Conservation (phyloP, 2,797 vertebrate species). For the Trachops cirrhosus region DNA sequence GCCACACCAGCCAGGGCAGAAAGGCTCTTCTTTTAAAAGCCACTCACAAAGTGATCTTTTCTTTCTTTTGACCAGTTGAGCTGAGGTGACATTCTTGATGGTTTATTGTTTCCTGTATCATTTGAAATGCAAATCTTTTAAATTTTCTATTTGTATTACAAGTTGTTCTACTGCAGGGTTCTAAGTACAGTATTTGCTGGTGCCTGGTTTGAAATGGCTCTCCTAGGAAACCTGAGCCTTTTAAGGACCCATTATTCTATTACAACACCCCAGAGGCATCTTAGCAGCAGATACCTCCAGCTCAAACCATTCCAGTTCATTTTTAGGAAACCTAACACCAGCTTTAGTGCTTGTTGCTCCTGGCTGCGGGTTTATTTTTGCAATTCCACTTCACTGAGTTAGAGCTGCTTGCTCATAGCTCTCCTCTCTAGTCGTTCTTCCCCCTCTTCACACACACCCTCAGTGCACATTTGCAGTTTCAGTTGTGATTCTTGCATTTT, state of each 20-base stretch:
- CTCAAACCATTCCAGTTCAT: not conserved
- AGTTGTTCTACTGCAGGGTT: not conserved
- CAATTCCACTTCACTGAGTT: slow-evolving; percentile 31
- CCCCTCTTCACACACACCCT: slow-evolving; percentile 26
- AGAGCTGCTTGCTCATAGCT: not conserved
- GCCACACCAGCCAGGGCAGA: too few relatives aligned
- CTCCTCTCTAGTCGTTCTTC: not conserved
- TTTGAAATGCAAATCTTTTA: slow-evolving; percentile 37
- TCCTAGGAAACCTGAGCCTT: slow-evolving; percentile 4
- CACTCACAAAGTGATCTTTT: not conserved
- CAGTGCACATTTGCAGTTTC: slow-evolving; percentile 48
- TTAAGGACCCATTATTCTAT: not conserved
- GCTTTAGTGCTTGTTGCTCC: slow-evolving; percentile 9
- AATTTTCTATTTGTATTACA: not conserved
- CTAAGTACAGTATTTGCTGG: not conserved
- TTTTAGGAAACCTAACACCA: slow-evolving; percentile 49
- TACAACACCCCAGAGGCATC: slow-evolving; percentile 32
- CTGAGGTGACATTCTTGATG: slow-evolving; percentile 4
- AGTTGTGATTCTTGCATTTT: slow-evolving; percentile 53
- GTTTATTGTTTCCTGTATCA: not conserved
- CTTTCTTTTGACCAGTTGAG: not conserved
- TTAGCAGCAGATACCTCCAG: not conserved
- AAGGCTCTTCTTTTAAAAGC: not conserved
- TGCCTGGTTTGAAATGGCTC: not conserved
- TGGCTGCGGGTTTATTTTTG: slow-evolving; percentile 61